These are phyloP conservation scores for Sipha flava DNA, from an alignment of 1,140 invertebrate genomes.

Conservation along the genomic window DNA sequence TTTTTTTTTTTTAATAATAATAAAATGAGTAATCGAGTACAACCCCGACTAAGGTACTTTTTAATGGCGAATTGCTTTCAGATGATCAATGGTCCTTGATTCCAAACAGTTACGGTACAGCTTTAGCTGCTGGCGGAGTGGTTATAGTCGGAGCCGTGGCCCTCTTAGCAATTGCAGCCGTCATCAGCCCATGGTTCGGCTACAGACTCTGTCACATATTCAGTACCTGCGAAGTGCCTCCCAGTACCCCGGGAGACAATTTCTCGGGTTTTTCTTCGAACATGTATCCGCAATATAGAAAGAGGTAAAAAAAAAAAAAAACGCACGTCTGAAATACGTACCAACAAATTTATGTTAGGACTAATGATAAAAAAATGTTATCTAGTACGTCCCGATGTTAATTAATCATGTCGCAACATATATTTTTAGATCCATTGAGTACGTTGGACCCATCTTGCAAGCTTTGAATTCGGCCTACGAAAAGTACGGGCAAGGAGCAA, in stretches of 20 bases:
- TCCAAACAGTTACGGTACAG: slow-evolving; percentile 4
- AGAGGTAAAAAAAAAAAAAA: too few species aligned
- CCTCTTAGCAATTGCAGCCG: slow-evolving; percentile 29
- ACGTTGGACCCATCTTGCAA: slow-evolving; percentile 38
- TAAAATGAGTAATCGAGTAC: too few species aligned
- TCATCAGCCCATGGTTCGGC: slow-evolving; percentile 37
- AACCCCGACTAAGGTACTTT: too few species aligned
- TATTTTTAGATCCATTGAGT: slow-evolving; percentile 38
- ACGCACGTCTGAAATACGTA: too few species aligned
- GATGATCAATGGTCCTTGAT: not conserved
- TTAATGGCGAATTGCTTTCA: not conserved
- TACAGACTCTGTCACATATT: slow-evolving; percentile 36
- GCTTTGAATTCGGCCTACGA: slow-evolving; percentile 37
- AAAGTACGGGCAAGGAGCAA: slow-evolving; percentile 35
- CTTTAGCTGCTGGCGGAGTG: slow-evolving; percentile 34
- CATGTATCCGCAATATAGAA: not conserved
- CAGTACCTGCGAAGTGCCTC: slow-evolving; percentile 35
- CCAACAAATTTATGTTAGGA: too few species aligned
- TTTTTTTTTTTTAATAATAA: too few species aligned
- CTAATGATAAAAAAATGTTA: too few species aligned
- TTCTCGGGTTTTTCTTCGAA: slow-evolving; percentile 24
- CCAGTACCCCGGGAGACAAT: not conserved
- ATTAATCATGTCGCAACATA: too few species aligned
- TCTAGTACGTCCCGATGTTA: too few species aligned
- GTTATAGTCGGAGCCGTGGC: slow-evolving; percentile 34